Evolutionary conservation across 92 coral and sea anemone genomes (phyloP).

Genomic region (Parazoanthus darwini): DNA sequence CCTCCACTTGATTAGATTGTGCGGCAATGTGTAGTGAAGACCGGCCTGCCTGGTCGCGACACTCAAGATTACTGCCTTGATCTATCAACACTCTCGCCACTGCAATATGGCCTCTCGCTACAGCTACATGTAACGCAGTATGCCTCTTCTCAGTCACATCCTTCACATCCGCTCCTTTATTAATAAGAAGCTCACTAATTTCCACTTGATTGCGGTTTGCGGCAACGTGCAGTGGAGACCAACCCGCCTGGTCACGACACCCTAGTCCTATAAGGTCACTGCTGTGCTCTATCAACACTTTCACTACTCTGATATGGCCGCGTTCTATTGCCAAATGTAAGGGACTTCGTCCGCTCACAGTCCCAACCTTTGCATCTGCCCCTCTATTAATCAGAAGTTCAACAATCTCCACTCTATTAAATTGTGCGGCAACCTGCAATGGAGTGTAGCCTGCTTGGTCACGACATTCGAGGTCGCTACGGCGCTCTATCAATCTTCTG

Average conservation of each 20-base stretch:
- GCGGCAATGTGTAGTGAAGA: not conserved
- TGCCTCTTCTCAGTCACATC: constrained; percentile 3
- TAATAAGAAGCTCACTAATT: constrained; percentile 26
- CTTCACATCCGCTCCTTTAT: constrained; percentile 32
- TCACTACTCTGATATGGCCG: constrained; percentile 32
- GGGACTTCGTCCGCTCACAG: no score
- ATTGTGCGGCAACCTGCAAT: constrained; percentile 41
- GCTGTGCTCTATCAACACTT: constrained; percentile 15
- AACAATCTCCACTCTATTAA: constrained; percentile 31
- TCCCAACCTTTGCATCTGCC: constrained; percentile 6
- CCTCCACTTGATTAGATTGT: not conserved
- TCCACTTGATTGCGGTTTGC: constrained; percentile 34
- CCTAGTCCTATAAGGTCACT: not conserved
- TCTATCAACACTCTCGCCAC: not conserved
- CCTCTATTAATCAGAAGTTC: constrained; percentile 40
- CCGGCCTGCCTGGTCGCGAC: not conserved
- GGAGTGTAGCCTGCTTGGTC: constrained; percentile 17
- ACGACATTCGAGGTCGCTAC: not conserved
- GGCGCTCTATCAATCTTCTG: constrained; percentile 16
- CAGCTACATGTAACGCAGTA: constrained; percentile 14
- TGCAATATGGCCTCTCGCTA: not conserved
- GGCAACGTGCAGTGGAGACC: constrained; percentile 44
- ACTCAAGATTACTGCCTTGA: not conserved
- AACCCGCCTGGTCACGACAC: not conserved
- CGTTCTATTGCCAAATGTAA: constrained; percentile 2